These are phyloP conservation scores for Rhabdomys pumilio DNA, from an alignment of 2,797 vertebrate genomes.

Conservation along the genomic window DNA sequence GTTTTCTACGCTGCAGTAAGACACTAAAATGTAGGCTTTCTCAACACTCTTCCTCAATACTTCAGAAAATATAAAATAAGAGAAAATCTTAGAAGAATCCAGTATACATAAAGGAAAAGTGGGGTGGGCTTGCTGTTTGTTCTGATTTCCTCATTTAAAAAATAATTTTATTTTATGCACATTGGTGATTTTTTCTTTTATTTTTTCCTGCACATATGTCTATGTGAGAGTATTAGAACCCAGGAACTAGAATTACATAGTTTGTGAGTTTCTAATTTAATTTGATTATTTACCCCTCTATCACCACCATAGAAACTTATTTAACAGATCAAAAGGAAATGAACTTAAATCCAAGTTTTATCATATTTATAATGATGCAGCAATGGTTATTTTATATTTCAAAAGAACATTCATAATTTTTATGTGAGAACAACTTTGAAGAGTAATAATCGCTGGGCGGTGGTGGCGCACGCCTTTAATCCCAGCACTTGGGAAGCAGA, in stretches of 20 bases:
- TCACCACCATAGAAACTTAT: not conserved
- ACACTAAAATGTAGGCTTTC: not conserved
- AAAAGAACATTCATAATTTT: constrained; percentile 4
- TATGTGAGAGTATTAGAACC: too few species aligned
- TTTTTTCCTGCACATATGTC: too few species aligned
- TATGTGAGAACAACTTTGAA: constrained; percentile 2
- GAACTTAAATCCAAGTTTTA: not conserved
- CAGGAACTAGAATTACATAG: not conserved
- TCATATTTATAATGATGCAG: not conserved
- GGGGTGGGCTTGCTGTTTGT: too few species aligned
- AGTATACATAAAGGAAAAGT: not conserved
- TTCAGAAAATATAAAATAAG: not conserved
- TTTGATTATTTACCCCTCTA: not conserved
- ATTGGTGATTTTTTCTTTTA: too few species aligned
- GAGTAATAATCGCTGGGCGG: not conserved
- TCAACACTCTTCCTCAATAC: not conserved
- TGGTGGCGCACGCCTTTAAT: too few species aligned
- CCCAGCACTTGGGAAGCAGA: too few species aligned
- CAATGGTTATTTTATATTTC: constrained; percentile 37
- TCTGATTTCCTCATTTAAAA: not conserved
- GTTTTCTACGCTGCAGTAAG: not conserved
- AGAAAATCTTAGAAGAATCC: not conserved
- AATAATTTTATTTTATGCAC: too few species aligned
- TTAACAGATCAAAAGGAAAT: not conserved
- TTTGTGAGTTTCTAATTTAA: constrained; percentile 19